phyloP scores from a whole-genome alignment of 2,888 invertebrate genomes.

The Mythimna vitellina region DNA sequence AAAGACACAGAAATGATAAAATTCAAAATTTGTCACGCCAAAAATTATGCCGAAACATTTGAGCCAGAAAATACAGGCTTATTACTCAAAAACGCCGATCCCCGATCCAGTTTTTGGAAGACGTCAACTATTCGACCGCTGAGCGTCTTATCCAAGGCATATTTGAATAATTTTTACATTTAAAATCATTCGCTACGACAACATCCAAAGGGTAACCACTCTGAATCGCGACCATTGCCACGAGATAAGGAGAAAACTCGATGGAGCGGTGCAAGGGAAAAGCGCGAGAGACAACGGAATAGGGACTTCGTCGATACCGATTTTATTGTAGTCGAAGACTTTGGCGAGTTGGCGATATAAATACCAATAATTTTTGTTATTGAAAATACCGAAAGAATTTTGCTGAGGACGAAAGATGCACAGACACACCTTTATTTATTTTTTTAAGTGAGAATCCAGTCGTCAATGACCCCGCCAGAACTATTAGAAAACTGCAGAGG shows the following conservation, averaged over 20 bases:
- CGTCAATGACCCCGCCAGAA: too few relatives aligned
- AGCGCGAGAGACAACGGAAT: constrained; percentile 20
- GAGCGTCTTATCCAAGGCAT: constrained; percentile 81
- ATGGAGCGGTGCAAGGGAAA: constrained; percentile 64
- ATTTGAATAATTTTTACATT: constrained; percentile 91
- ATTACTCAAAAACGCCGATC: constrained; percentile 82
- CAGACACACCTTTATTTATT: too few relatives aligned
- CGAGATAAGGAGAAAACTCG: constrained; percentile 87
- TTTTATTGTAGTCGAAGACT: not conserved
- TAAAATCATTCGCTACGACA: constrained; percentile 90
- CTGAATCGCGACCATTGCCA: constrained; percentile 88
- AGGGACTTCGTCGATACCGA: not conserved
- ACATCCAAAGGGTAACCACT: constrained; percentile 90
- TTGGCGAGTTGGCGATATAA: not conserved
- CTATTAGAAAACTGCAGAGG: too few relatives aligned
- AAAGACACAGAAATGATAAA: constrained; percentile 50
- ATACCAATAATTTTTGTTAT: too few relatives aligned
- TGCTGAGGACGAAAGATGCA: too few relatives aligned
- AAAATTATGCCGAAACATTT: constrained; percentile 64
- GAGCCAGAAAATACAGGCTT: constrained; percentile 65
- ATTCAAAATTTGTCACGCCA: constrained; percentile 66
- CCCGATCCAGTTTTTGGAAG: constrained; percentile 79
- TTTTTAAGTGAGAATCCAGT: too few relatives aligned
- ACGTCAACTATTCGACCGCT: constrained; percentile 85
- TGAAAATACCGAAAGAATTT: too few relatives aligned